phyloP scores from a whole-genome alignment of 2,113 vertebrate species.

The Brachyistius frenatus region DNA sequence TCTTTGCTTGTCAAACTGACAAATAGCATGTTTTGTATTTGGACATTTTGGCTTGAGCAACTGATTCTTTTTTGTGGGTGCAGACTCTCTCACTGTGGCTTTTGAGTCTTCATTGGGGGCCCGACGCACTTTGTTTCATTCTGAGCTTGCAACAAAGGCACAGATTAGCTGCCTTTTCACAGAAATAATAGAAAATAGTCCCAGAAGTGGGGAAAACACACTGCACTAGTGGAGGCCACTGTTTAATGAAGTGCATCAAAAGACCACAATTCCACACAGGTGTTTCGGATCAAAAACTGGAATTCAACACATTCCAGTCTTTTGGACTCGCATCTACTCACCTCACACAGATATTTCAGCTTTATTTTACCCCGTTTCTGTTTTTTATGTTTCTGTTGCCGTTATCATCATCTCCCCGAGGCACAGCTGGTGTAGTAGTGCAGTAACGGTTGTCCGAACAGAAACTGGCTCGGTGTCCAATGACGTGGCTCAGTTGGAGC shows the following conservation, averaged over 20 bases:
- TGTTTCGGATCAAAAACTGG: constrained; percentile 20
- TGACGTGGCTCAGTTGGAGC: constrained; percentile 61
- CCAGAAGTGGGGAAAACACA: neutral
- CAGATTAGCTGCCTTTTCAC: constrained; percentile 14
- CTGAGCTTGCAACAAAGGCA: neutral
- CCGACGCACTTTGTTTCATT: constrained; percentile 9
- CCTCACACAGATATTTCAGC: constrained; percentile 2
- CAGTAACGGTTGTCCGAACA: constrained; percentile 59
- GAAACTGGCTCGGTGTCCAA: constrained; percentile 64
- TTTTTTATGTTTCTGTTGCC: constrained; percentile 19
- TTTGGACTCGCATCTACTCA: constrained; percentile 5
- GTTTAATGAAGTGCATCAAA: constrained; percentile 18
- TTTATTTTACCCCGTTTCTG: neutral
- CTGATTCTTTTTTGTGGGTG: constrained; percentile 10
- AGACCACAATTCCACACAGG: constrained; percentile 14
- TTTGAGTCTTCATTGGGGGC: neutral
- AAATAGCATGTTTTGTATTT: constrained; percentile 10
- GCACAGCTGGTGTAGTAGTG: constrained; percentile 69
- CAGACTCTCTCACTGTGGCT: constrained; percentile 7
- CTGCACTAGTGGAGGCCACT: neutral
- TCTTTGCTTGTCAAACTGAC: neutral
- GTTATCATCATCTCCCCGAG: constrained; percentile 46
- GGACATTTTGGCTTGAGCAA: constrained; percentile 6
- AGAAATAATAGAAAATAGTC: constrained; percentile 3
- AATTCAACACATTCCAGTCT: constrained; percentile 17